Base-by-base conservation (phyloP, 2,888 invertebrate genomes). In the Zaprionus lineosus region DNA sequence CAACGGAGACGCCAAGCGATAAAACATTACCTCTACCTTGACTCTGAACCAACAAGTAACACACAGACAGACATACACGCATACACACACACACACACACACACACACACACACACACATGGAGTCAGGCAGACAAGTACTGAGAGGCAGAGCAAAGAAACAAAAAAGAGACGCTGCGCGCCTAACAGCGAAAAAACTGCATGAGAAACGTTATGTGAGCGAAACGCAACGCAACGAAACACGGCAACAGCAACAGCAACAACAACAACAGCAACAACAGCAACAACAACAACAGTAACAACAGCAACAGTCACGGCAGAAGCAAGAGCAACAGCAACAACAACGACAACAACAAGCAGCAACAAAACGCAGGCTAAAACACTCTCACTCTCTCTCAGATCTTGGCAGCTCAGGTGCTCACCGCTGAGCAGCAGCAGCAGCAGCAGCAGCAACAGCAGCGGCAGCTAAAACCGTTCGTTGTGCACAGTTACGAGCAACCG, bases 21-120 rank as follows among this genome's bases (percentile, higher is more conserved):
- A 65, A 76, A 66, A 61, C 75, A 72, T 83, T 88, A 88, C 88
- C 89, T 88, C 89, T 88, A 89, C 90, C 89, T 89, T 89, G 90
- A 89, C 89, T 89, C 89, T 89, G 89, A 87, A 83, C 78, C 76
- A 77, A 65, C 74, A 75, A 74, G 67, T 62, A 66, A 57, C 16
- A 60, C 36, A 63, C 51, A 60, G 37, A 41, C 55, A 53, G 41
- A 50, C 29, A 73, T 39, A 56, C 19, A 47, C 14, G 15, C 34
- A 46, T 8, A 48, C 31, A 51, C 19, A 47, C 14, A 14, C 29
- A 46, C 7, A 48, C 36, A 47, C 4, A 33, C 14, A 24, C 16
- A 21, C 40, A 47, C 16, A 39, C 40, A 29, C 12, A 16, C n/a
- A 7, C 6, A 36, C 26, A 39, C 39, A 19, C 26, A 39, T 24